These are phyloP conservation scores for Orchesellides sinensis DNA, from an alignment of 2,888 invertebrate genomes.

Conservation along the genomic window DNA sequence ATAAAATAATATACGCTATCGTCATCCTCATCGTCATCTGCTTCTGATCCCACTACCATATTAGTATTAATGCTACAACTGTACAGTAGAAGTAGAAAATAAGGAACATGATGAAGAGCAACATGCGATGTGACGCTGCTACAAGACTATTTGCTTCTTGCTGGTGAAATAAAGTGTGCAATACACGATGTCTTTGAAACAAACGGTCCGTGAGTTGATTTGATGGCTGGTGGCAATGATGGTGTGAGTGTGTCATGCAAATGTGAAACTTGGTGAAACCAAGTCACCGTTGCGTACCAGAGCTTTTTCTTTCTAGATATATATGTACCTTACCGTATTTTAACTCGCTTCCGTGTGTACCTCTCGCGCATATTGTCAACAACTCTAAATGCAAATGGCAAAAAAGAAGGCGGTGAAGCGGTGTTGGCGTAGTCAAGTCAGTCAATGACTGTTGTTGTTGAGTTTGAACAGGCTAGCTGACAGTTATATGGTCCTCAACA, in stretches of 20 bases:
- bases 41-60: background rate
- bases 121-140: too few relatives aligned
- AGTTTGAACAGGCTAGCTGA: slow-evolving; percentile 36
- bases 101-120: background rate
- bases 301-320: slow-evolving; percentile 16
- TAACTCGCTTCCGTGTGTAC: slow-evolving; percentile 12
- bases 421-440: slow-evolving; percentile 4
- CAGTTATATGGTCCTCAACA: slow-evolving; percentile 41
- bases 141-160: too few relatives aligned
- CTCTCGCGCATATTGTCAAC: slow-evolving; percentile 32
- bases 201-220: slow-evolving; percentile 63
- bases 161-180: slow-evolving; percentile 23
- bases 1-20: slow-evolving; percentile 40
- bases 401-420: slow-evolving; percentile 4
- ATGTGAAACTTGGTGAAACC: too few relatives aligned
- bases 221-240: slow-evolving; percentile 50
- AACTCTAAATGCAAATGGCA: slow-evolving; percentile 51
- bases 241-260: slow-evolving; percentile 64
- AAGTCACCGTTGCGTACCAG: slow-evolving; percentile 50
- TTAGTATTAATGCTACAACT: background rate
- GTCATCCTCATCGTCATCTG: slow-evolving; percentile 37
- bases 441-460: slow-evolving; percentile 38
- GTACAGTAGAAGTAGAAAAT: slow-evolving; percentile 12
- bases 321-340: background rate
- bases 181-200: slow-evolving; percentile 34